Evolutionary conservation across 2,888 invertebrate genomes (phyloP), one percentile per base, ranked within the genome.

Genomic region (Halictus quadricinctus): DNA sequence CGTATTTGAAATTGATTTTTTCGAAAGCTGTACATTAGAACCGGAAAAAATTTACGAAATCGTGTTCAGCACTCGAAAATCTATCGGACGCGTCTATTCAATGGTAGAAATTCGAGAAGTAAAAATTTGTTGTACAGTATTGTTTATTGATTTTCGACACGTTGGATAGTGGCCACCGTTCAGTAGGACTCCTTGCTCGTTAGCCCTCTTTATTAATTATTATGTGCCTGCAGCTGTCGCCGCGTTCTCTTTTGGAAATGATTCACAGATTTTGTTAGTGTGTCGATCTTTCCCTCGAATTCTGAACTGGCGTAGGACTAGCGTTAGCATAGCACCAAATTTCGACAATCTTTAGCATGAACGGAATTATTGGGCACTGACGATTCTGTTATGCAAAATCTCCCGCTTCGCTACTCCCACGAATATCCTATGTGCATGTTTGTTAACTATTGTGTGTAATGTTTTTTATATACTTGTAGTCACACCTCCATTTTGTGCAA

Each of bases 231-330:
- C 78, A 81, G 64, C 64, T n/a, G 64, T 29, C 64, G 64, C 78
- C 72, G 72, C 79, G 58, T 82, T 77, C 66, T 60, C 72, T 72
- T 89, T 82, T 64, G 15, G 60, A 72, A 29, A 64, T 36, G 69
- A 69, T 50, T 74, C 41, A 66, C 74, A 72, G 41, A 41, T 69
- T 69, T 36, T 41, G 21, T 79, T 81, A 81, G 79, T 79, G 75
- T 78, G 83, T 75, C 80, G 72, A 66, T 50, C 73, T 70, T 80
- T 89, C 85, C 79, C 79, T 90, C 84, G 85, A 80, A 83, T 82
- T 82, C 88, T 88, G 80, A 86, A 87, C 58, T 89, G 90, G 88
- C 72, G 48, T 87, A 90, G 87, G 88, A 87, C 79, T 83, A 87
- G 58, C 74, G 70, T 83, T 90, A 88, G 80, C 25, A 29, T 87